Evolutionary conservation across 2,113 vertebrate genomes (phyloP), one percentile per base, ranked within the genome.

Genomic region (Labeo catla): DNA sequence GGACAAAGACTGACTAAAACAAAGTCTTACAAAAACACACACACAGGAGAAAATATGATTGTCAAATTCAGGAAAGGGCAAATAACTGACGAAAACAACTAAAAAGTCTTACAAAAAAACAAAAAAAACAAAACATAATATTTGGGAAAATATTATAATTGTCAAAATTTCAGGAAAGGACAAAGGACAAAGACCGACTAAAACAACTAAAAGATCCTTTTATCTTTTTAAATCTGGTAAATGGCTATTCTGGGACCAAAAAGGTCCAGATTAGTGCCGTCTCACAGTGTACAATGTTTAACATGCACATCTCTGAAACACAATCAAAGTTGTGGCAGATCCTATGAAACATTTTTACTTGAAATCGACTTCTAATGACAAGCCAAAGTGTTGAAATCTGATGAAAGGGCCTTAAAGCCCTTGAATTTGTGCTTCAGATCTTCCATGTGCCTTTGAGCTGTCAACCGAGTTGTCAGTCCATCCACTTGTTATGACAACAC

Each of bases 291-390:
- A 73, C 11, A 39, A n/a, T 19, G 23, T 66, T 45, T 45, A n/a
- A 39, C n/a, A 39, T 21, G 6, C 21, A 23, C 21, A n/a, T 47
- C 43, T 47, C 9, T 23, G 43, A 74, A 9, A 12, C 12, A 13
- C 21, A 49, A 49, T 74, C 43, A 49, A 49, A 74, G 72, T 47
- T 49, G 21, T 74, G 19, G 21, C 72, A 7, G 21, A 74, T 21
- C 68, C 68, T 72, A 43, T 49, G 10, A 74, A 74, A 74, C 11
- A 74, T 23, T 74, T 73, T 73, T n/a, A 73, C 19, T 73, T 47
- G 43, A 73, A 45, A 45, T 16, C 12, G 13, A 43, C 8, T 47
- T 43, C 70, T 10, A 74, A 1, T 47, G 10, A 21, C 21, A 23
- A 49, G 10, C 1, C 21, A 7, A 47, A 13, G 6, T 49, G 68